Base-by-base conservation (phyloP, 2,797 vertebrate species). In the Ctenopoma multispine region DNA sequence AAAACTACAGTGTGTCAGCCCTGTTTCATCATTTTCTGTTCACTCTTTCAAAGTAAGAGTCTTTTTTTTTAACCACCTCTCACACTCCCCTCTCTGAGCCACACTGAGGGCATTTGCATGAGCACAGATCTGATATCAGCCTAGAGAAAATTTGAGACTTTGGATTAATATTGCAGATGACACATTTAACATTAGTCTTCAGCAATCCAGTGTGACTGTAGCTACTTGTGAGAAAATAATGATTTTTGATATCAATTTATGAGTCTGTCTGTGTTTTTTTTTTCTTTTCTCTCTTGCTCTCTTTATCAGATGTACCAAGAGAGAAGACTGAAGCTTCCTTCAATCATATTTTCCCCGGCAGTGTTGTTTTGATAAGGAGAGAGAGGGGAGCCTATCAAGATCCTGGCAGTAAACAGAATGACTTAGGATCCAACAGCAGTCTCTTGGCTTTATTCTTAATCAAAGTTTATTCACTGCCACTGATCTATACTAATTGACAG, bases 1-100 rank as follows among this genome's bases (percentile, higher is more conserved):
- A 90, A 90, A 91, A 91, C 90, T 87, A 85, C 86, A 88, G 85
- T 74, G 79, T 93, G 90, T 92, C 92, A 88, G 78, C 69, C 78
- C 68, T 24, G 64, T 90, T 91, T 92, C 89, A 91, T 92, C 90
- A 90, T 87, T 81, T 89, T 90, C 76, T 77, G 49, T 79, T 81
- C 80, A 63, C 69, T 72, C 81, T 84, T 90, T 90, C 74, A 90
- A 87, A 87, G 74, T 53, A 61, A 79, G 63, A 76, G 49, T 50
- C 34, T 40, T 53, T 65, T 43, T 43, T 10, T 36, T 47, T 27
- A 5, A 18, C 7, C 20, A 54, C 18, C 58, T 23, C 61, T 20
- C 59, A 27, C 43, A 4, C 60, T 77, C 46, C 44, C 27, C 34
- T 81, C 41, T 72, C 57, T 14, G 17, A 75, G 65, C 57, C 43